Conservation (phyloP, 2,113 vertebrate species). For the Irena cyanogastra region DNA sequence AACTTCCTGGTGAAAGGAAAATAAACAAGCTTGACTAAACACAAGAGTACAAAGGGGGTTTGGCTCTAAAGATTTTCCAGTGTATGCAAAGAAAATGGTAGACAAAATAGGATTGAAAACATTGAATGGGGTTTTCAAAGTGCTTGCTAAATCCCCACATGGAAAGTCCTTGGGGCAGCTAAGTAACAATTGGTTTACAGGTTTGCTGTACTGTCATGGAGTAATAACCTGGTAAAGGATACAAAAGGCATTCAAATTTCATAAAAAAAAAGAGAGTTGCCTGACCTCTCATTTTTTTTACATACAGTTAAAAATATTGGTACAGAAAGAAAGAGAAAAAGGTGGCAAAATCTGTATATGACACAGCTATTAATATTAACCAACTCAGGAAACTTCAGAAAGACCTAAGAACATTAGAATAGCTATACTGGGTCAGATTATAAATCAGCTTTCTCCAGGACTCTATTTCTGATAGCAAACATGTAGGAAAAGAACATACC, state of each 20-base stretch:
- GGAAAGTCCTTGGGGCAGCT: neutral
- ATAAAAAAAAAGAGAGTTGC: neutral
- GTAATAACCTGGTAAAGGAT: neutral
- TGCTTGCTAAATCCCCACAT: neutral
- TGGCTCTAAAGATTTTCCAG: neutral
- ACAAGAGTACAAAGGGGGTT: rapidly evolving
- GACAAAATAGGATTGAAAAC: neutral
- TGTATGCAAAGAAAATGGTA: neutral
- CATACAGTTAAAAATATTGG: neutral
- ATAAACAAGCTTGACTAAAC: neutral
- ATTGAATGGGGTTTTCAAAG: neutral
- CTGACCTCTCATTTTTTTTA: neutral
- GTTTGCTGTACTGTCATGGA: neutral
- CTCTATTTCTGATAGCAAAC: neutral
- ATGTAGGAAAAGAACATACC: neutral
- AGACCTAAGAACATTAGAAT: neutral
- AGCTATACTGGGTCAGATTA: neutral
- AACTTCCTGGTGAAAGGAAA: neutral
- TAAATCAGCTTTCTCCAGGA: neutral
- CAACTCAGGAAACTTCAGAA: neutral
- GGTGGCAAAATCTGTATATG: neutral
- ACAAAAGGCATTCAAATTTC: neutral
- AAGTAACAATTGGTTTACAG: neutral
- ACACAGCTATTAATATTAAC: neutral
- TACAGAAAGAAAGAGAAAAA: neutral